Conservation (phyloP, 2,113 vertebrate genomes). For the Struthidea cinerea region DNA sequence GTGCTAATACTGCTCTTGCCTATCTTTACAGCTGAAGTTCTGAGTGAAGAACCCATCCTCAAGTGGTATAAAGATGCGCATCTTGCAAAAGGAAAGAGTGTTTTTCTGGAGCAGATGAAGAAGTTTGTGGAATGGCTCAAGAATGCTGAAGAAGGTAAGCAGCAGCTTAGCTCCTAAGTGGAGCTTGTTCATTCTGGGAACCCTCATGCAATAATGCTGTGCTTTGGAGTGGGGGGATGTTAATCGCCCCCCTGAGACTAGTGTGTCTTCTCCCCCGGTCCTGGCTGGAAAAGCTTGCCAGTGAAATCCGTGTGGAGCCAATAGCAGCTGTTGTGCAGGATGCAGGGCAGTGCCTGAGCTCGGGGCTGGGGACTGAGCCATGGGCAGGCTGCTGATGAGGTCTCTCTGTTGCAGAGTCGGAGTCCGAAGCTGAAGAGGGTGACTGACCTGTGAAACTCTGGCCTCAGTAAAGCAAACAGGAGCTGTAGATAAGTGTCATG, state of each 20-base stretch:
- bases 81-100: conserved; percentile 91
- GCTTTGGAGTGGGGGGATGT: background rate
- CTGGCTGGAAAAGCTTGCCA: background rate
- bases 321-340: rapidly evolving
- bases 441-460: conserved; percentile 80
- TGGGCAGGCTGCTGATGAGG: background rate
- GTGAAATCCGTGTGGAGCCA: rapidly evolving
- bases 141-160: conserved; percentile 94
- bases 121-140: conserved; percentile 99
- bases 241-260: background rate
- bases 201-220: background rate
- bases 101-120: conserved; percentile 99
- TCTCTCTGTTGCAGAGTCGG: conserved; percentile 83
- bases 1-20: background rate
- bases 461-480: conserved; percentile 83
- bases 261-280: background rate
- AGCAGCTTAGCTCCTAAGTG: background rate
- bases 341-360: background rate
- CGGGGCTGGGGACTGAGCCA: rapidly evolving
- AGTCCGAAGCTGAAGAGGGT: conserved; percentile 94
- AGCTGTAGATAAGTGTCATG: conserved; percentile 83
- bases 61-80: conserved; percentile 97
- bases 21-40: conserved; percentile 83
- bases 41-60: conserved; percentile 97
- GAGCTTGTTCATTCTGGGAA: background rate